Base-by-base conservation (phyloP, 1,140 invertebrate genomes). In the Drosophila asahinai region DNA sequence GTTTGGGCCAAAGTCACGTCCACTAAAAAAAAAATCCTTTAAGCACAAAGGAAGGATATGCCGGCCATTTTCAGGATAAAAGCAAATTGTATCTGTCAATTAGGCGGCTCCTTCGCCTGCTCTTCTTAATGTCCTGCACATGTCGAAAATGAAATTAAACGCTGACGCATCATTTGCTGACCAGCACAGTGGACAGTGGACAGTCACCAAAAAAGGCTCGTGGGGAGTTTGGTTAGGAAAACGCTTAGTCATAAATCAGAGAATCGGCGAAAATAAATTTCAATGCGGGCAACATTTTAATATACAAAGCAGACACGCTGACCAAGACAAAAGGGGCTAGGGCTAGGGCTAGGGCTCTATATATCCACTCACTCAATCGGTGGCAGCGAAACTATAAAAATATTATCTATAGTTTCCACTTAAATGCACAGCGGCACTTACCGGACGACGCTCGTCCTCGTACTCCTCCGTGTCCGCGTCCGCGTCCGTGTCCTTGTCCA, bases 331-430 rank as follows among this genome's bases (percentile, higher is more conserved):
- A 33, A 9, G 36, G 36, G 62, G 17, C 12, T 42, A 62, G 30
- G 19, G 4, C 52, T 14, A 22, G 7, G 7, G 5, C n/a, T 19
- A 6, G 1, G 33, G 22, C 22, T 25, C 33, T 19, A 19, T 14
- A 27, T 27, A 27, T 72, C 63, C 80, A 77, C 62, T 60, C 66
- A 66, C 61, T 66, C 60, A 78, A 55, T 59, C 55, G 49, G 71
- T 83, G 63, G 77, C 63, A 63, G 57, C 70, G 76, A 71, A 80
- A 83, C 81, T 80, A 91, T 82, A 91, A 91, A 91, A 89, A 89
- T 82, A 91, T 91, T 91, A 91, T 91, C 87, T 91, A 91, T 91
- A 91, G 87, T 91, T 91, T 91, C 87, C 89, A 84, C 89, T 91
- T 77, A 91, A 75, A 77, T 91, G 87, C 87, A 91, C 87, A 91